Evolutionary conservation across 1,140 invertebrate species (phyloP).

Genomic region (Macrocentrus cingulum): DNA sequence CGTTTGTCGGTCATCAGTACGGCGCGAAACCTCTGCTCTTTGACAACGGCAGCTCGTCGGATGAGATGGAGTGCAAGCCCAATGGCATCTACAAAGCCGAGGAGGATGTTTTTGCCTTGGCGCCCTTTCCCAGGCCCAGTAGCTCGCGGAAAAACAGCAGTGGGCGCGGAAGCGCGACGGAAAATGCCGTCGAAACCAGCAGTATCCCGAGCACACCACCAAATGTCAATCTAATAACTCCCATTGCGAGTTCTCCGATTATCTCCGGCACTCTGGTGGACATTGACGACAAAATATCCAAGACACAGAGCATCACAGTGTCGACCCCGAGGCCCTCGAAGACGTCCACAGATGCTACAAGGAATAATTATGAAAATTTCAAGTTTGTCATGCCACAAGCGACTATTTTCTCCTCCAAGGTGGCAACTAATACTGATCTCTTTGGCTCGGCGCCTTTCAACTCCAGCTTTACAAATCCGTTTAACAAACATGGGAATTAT

Average conservation of each 20-base stretch:
- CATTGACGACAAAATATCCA: constrained; percentile 28
- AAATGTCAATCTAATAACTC: constrained; percentile 32
- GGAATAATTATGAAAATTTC: constrained; percentile 34
- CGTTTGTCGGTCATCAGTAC: constrained; percentile 50
- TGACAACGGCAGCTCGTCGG: constrained; percentile 40
- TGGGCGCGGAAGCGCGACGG: constrained; percentile 30
- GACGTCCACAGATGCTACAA: constrained; percentile 11
- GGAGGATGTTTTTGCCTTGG: constrained; percentile 73
- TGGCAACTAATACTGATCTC: constrained; percentile 49
- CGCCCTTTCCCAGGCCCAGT: constrained; percentile 68
- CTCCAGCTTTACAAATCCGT: constrained; percentile 48
- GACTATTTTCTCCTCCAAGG: too few species aligned
- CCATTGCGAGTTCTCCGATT: constrained; percentile 33
- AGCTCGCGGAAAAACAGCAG: constrained; percentile 48
- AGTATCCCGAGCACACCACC: constrained; percentile 36
- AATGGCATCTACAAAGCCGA: constrained; percentile 48
- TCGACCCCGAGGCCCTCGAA: constrained; percentile 7
- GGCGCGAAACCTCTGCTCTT: constrained; percentile 35
- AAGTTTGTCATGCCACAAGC: constrained; percentile 29
- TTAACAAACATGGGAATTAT: constrained; percentile 36
- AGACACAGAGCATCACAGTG: neutral
- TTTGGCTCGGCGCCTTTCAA: constrained; percentile 63
- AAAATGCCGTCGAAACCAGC: constrained; percentile 31
- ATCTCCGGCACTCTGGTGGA: constrained; percentile 38
- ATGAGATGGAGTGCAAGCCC: constrained; percentile 34